Conservation (phyloP, 2,113 vertebrate genomes). For the Calidris pugnax region DNA sequence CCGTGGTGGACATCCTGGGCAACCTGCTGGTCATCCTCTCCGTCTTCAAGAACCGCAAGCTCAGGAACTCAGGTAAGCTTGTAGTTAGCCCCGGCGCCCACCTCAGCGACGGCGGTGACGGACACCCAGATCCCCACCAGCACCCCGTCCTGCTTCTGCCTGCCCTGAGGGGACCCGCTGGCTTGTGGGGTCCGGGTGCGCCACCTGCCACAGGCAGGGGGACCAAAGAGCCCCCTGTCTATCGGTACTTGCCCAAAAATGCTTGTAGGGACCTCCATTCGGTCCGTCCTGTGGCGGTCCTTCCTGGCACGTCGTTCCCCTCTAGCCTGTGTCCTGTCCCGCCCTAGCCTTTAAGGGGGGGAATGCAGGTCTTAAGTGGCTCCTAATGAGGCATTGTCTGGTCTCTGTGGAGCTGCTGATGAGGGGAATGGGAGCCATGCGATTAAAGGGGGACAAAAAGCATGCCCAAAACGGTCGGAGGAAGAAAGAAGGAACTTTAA, state of each 20-base stretch:
- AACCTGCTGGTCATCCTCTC: constrained; percentile 87
- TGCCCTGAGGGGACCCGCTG: background rate
- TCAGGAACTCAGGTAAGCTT: constrained; percentile 84
- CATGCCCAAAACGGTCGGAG: background rate
- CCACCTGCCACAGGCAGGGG: background rate
- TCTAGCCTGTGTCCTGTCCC: background rate
- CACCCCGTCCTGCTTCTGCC: background rate
- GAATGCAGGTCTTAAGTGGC: background rate
- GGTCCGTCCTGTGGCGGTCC: background rate
- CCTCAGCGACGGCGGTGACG: background rate
- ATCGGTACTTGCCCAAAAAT: accelerated
- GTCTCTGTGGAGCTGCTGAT: background rate
- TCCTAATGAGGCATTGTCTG: background rate
- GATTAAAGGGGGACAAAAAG: background rate
- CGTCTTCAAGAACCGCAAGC: constrained; percentile 88
- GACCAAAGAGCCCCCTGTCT: accelerated
- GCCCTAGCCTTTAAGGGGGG: background rate
- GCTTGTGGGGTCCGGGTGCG: too few relatives aligned
- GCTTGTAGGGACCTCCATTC: background rate
- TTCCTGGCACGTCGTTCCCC: background rate
- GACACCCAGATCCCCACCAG: background rate
- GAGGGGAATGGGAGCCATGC: background rate
- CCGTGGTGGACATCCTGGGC: constrained; percentile 86
- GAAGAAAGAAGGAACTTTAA: background rate
- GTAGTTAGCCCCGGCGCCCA: background rate